These are phyloP conservation scores for Monoplex corrugatus DNA, from an alignment of 2,888 invertebrate species.

Conservation along the genomic window DNA sequence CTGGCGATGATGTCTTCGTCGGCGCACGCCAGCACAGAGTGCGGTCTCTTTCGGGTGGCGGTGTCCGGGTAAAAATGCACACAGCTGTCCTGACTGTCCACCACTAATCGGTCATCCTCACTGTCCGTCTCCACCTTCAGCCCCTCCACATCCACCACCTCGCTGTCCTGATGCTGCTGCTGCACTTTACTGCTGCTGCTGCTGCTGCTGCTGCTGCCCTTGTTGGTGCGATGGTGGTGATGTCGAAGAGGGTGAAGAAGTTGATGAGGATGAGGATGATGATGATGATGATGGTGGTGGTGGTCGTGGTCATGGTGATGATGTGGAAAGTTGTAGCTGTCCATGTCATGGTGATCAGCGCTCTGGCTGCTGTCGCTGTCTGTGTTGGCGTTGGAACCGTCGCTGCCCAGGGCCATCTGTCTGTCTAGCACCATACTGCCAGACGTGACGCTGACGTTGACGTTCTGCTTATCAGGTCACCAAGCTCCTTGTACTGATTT, in stretches of 20 bases:
- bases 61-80: neutral
- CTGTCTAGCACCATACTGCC: constrained; percentile 25
- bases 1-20: neutral
- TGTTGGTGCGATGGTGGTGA: neutral
- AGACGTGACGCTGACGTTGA: neutral
- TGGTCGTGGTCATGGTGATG: constrained; percentile 26
- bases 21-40: neutral
- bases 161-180: neutral
- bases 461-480: too few species aligned
- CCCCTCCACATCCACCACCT: constrained; percentile 1
- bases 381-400: constrained; percentile 45
- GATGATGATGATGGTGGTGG: neutral
- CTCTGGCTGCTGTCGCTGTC: constrained; percentile 51
- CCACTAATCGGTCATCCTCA: constrained; percentile 39
- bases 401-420: constrained; percentile 41
- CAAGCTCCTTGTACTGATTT: too few species aligned
- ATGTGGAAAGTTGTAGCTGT: constrained; percentile 34
- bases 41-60: neutral
- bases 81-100: constrained; percentile 13
- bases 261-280: neutral
- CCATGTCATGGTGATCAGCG: constrained; percentile 20
- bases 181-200: neutral
- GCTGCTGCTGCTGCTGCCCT: neutral
- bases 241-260: neutral
- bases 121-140: constrained; percentile 41